A percentile compares a stretch with the other conserved stretches of the same genome.
Evolutionary conservation across 64 coral and sea anemone species (phyloP).

Genomic region (Acropora yongei): DNA sequence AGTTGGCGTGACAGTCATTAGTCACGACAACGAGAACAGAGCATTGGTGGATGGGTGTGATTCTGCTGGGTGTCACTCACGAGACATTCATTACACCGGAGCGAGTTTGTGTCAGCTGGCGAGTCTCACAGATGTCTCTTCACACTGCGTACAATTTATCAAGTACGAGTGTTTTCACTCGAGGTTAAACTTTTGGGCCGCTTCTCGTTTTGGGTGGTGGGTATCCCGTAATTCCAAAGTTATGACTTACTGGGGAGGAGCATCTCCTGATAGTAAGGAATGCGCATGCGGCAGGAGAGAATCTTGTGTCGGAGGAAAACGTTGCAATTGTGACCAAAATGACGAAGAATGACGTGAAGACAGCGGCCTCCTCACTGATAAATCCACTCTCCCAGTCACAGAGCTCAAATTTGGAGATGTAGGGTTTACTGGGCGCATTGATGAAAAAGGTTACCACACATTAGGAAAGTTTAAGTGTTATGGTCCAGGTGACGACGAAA

Average conservation of each 20-base stretch:
- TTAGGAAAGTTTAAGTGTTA: neutral
- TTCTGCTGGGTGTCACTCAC: neutral
- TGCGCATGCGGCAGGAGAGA: too few relatives aligned
- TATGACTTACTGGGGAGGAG: too few relatives aligned
- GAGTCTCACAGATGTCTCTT: neutral
- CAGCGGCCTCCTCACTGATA: slow-evolving; percentile 19
- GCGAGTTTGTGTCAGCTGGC: neutral
- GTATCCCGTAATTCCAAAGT: too few relatives aligned
- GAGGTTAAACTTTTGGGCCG: too few relatives aligned
- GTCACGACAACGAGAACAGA: too few relatives aligned
- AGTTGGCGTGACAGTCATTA: too few relatives aligned
- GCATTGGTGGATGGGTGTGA: neutral
- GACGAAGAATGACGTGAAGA: neutral
- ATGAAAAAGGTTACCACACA: too few relatives aligned
- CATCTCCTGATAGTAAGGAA: too few relatives aligned
- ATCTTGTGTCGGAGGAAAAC: too few relatives aligned
- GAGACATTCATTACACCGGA: neutral
- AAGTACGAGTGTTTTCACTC: neutral
- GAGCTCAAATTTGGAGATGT: neutral
- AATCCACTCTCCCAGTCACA: slow-evolving; percentile 1
- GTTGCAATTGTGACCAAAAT: slow-evolving; percentile 1
- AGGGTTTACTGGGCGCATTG: too few relatives aligned
- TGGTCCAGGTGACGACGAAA: too few relatives aligned
- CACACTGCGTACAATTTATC: neutral
- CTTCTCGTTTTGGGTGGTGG: too few relatives aligned